phyloP scores from a whole-genome alignment of 2,888 invertebrate species.

The Tetragonula carbonaria region DNA sequence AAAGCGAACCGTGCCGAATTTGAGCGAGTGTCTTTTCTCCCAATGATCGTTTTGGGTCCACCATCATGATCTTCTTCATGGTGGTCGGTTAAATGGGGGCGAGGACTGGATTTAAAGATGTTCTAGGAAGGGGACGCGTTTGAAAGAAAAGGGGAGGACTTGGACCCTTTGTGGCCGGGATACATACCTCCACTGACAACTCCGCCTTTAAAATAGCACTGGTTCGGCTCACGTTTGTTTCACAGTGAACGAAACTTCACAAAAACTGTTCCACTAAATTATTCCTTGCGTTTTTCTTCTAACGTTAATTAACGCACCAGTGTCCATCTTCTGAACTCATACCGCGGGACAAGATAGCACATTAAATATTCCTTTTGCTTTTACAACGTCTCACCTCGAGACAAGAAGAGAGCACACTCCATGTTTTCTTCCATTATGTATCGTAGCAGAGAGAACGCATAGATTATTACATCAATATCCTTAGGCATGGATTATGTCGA shows the following conservation, averaged over 20 bases:
- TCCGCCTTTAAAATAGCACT: constrained; percentile 71
- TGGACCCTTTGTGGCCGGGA: constrained; percentile 69
- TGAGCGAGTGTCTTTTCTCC: constrained; percentile 69
- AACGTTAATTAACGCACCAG: neutral
- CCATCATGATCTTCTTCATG: constrained; percentile 73
- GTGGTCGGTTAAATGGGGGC: constrained; percentile 71
- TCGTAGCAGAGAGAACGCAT: no score
- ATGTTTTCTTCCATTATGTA: no score
- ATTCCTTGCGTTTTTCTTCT: neutral
- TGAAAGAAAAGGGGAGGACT: constrained; percentile 79
- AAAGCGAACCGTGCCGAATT: constrained; percentile 77
- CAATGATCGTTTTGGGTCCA: constrained; percentile 69
- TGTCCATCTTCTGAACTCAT: no score
- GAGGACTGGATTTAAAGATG: constrained; percentile 63
- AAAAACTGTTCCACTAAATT: constrained; percentile 20
- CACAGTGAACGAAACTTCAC: constrained; percentile 2
- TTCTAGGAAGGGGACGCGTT: constrained; percentile 67
- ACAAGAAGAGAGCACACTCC: no score
- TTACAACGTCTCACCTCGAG: no score
- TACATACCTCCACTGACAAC: constrained; percentile 66
- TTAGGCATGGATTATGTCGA: no score
- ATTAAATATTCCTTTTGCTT: no score
- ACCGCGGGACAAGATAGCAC: no score
- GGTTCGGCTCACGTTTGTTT: constrained; percentile 41
- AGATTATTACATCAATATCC: no score